Conservation (phyloP, 2,797 vertebrate genomes). For the Gouania willdenowi region DNA sequence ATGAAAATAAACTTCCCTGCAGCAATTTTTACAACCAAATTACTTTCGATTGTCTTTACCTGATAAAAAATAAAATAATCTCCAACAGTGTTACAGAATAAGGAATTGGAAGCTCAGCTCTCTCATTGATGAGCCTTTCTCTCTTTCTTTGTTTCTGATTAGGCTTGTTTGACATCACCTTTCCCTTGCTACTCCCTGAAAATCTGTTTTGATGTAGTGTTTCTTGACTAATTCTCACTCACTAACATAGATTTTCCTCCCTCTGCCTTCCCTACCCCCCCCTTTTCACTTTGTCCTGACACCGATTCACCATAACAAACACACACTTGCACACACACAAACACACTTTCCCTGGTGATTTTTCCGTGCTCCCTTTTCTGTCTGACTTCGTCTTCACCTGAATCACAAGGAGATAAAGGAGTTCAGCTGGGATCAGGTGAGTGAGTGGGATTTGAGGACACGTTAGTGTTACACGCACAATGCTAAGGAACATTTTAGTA, state of each 20-base stretch:
- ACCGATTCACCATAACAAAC: conserved; percentile 38
- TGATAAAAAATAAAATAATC: too few relatives aligned
- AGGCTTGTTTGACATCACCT: conserved; percentile 63
- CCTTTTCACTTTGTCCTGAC: conserved; percentile 23
- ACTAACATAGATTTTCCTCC: conserved; percentile 70
- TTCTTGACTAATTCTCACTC: conserved; percentile 68
- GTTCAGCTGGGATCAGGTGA: conserved; percentile 79
- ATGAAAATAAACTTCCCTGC: too few relatives aligned
- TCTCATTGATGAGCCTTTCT: conserved; percentile 44
- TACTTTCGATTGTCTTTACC: too few relatives aligned
- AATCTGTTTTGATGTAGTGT: conserved; percentile 60
- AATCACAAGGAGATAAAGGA: conserved; percentile 73
- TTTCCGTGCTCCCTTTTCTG: conserved; percentile 36
- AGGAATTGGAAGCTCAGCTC: neutral
- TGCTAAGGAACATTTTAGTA: too few relatives aligned
- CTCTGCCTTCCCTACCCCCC: conserved; percentile 40
- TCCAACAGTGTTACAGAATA: neutral
- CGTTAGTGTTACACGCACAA: too few relatives aligned
- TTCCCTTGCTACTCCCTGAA: conserved; percentile 58
- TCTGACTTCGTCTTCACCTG: conserved; percentile 19
- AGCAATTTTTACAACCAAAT: too few relatives aligned
- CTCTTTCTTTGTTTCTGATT: conserved; percentile 67
- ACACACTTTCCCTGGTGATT: conserved; percentile 18
- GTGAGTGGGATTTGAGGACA: conserved; percentile 3
- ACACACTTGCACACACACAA: conserved; percentile 1